Evolutionary conservation across 2,113 vertebrate species (phyloP).

Genomic region (Trematomus loennbergii): DNA sequence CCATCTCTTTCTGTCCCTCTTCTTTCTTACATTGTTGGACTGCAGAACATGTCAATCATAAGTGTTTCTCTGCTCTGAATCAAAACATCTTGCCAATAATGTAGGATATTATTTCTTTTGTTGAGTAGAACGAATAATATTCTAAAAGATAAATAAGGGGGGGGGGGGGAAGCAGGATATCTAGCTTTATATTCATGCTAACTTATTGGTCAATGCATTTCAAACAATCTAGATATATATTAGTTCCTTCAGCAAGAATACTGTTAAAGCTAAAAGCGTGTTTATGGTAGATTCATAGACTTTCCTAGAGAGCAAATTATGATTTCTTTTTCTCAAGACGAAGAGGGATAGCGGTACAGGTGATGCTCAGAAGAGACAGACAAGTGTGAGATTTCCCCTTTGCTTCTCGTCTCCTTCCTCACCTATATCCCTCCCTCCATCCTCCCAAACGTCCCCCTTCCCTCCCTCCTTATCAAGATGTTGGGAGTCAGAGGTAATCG

Average conservation of each 20-base stretch:
- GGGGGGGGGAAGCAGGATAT: neutral
- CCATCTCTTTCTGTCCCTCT: conserved; percentile 32
- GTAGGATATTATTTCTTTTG: neutral
- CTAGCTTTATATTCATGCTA: no score
- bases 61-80: neutral
- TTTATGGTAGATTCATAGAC: neutral
- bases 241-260: neutral
- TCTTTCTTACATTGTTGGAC: conserved; percentile 6
- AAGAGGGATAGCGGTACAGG: neutral
- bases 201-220: neutral
- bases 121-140: neutral
- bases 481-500: conserved; percentile 88
- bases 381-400: neutral
- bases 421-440: conserved; percentile 42
- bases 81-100: neutral
- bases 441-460: conserved; percentile 20
- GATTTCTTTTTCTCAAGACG: neutral
- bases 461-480: conserved; percentile 89
- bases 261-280: neutral
- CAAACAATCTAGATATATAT: neutral
- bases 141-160: neutral
- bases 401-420: conserved; percentile 12
- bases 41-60: neutral
- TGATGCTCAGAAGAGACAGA: neutral
- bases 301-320: neutral